A percentile compares a stretch with the other conserved stretches of the same genome.
Evolutionary conservation across 2,888 invertebrate genomes (phyloP).

Genomic region (Rotaria magnacalcarata): DNA sequence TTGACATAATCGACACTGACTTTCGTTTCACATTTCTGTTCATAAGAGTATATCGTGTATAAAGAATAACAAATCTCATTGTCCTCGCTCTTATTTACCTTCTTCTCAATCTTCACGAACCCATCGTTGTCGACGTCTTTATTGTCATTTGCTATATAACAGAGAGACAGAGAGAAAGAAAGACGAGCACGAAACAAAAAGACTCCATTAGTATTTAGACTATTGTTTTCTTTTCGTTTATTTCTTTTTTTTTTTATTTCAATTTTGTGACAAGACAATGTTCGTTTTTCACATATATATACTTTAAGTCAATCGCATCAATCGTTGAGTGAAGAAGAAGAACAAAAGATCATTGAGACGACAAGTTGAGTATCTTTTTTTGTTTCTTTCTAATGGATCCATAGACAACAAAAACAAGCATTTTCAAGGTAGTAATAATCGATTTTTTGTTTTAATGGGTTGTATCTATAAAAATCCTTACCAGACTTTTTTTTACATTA

Average conservation of each 20-base stretch:
- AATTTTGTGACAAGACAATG: not conserved
- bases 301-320: not conserved
- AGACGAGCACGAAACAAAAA: not conserved
- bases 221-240: not conserved
- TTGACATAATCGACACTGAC: constrained; percentile 22
- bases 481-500: no score
- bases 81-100: not conserved
- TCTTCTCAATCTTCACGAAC: not conserved
- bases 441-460: not conserved
- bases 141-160: not conserved
- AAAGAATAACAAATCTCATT: not conserved
- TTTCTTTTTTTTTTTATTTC: not conserved
- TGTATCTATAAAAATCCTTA: no score
- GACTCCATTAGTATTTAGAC: not conserved
- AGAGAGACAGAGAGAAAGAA: not conserved
- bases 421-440: not conserved
- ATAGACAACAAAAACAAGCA: not conserved
- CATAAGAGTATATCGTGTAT: not conserved
- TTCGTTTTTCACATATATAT: not conserved
- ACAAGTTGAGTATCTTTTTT: not conserved
- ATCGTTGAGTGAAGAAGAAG: not conserved
- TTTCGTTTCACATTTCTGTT: constrained; percentile 17
- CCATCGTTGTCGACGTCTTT: not conserved
- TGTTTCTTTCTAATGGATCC: not conserved
- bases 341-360: not conserved